These are phyloP conservation scores for Lasiurus borealis DNA, from an alignment of 2,113 vertebrate genomes.

Conservation along the genomic window DNA sequence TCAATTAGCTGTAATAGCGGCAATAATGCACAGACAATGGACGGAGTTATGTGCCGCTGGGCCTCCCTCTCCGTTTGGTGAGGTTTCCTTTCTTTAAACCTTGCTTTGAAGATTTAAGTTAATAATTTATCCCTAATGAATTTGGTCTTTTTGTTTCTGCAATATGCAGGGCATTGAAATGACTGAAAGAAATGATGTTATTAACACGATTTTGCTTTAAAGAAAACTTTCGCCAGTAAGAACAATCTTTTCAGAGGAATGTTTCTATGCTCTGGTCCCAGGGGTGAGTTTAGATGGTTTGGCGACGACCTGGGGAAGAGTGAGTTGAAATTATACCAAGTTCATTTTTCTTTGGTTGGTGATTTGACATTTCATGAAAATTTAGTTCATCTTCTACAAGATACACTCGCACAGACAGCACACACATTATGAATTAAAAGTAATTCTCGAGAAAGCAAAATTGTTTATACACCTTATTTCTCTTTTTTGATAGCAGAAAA, in stretches of 20 bases:
- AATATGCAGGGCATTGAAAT: constrained; percentile 1
- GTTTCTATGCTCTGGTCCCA: background rate
- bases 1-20: constrained; percentile 77
- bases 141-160: constrained; percentile 66
- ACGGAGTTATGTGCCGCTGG: background rate
- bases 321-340: background rate
- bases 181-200: constrained; percentile 33
- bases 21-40: constrained; percentile 67
- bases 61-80: constrained; percentile 22
- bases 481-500: background rate
- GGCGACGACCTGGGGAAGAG: background rate
- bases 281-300: background rate
- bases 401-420: background rate
- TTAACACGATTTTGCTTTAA: constrained; percentile 54
- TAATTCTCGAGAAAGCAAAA: background rate
- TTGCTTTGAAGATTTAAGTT: constrained; percentile 80
- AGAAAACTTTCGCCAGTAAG: constrained; percentile 27
- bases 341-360: too few species aligned
- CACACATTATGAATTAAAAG: background rate
- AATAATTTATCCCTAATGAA: constrained; percentile 80
- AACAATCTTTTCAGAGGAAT: background rate
- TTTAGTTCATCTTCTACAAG: background rate
- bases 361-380: background rate
- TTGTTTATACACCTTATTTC: background rate
- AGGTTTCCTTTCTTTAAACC: constrained; percentile 37